These are phyloP conservation scores for Blastobasis adustella DNA, from an alignment of 2,888 invertebrate genomes.

Conservation along the genomic window DNA sequence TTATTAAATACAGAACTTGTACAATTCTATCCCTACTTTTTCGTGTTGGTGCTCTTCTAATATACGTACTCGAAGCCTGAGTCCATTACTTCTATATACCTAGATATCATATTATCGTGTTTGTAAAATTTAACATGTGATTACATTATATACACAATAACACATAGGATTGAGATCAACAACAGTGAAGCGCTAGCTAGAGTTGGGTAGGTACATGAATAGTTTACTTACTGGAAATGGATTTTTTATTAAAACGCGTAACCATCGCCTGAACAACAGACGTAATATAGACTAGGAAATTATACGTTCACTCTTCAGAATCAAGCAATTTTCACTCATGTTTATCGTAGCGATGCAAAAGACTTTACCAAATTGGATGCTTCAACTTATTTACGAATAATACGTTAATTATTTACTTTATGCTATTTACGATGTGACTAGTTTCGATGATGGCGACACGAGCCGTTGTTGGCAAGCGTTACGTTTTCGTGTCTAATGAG, in stretches of 20 bases:
- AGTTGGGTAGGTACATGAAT: constrained; percentile 37
- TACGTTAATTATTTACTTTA: constrained; percentile 6
- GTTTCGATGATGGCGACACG: constrained; percentile 38
- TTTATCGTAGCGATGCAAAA: constrained; percentile 9
- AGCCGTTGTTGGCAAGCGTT: constrained; percentile 1
- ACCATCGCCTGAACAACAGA: too few relatives aligned
- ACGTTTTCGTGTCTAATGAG: too few relatives aligned
- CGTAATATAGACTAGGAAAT: too few relatives aligned
- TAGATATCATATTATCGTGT: constrained; percentile 54
- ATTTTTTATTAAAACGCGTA: too few relatives aligned
- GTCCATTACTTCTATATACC: constrained; percentile 42
- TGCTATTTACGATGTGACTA: constrained; percentile 38
- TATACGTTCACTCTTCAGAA: too few relatives aligned
- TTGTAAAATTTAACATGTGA: constrained; percentile 69
- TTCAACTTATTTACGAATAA: not conserved
- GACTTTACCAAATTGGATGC: not conserved
- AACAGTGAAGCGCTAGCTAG: constrained; percentile 69
- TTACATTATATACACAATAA: constrained; percentile 70
- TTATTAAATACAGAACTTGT: constrained; percentile 56
- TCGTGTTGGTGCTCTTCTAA: constrained; percentile 69
- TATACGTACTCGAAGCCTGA: constrained; percentile 52
- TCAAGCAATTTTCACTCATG: too few relatives aligned
- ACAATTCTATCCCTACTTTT: constrained; percentile 60
- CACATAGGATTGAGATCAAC: constrained; percentile 67
- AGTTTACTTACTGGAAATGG: too few relatives aligned